phyloP scores from a whole-genome alignment of 2,888 invertebrate genomes.

The Caenorhabditis auriculariae region DNA sequence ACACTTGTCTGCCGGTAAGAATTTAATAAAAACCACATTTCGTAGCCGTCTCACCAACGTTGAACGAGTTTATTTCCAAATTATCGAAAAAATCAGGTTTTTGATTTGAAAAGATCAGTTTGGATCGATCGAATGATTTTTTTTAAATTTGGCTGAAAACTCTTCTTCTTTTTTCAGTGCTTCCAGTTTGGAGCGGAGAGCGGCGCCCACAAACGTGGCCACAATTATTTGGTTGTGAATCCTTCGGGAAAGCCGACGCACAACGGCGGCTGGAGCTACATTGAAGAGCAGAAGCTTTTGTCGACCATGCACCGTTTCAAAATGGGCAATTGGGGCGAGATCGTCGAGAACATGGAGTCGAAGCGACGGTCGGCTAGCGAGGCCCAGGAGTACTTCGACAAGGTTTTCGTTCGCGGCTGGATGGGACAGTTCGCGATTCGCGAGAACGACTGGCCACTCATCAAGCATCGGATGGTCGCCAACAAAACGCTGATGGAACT shows the following conservation, averaged over 20 bases:
- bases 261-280: slow-evolving; percentile 14
- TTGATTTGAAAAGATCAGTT: not conserved
- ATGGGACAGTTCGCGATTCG: slow-evolving; percentile 46
- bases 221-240: slow-evolving; percentile 43
- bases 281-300: slow-evolving; percentile 33
- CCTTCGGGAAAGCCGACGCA: slow-evolving; percentile 7
- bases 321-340: slow-evolving; percentile 44
- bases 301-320: slow-evolving; percentile 38
- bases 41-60: not conserved
- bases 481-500: slow-evolving; percentile 19
- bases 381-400: slow-evolving; percentile 40
- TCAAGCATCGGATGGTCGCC: slow-evolving; percentile 16
- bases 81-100: not conserved
- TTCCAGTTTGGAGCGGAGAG: slow-evolving; percentile 51
- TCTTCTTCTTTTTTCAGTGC: slow-evolving; percentile 47
- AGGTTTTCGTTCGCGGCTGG: slow-evolving; percentile 39
- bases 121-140: not conserved
- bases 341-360: slow-evolving; percentile 13
- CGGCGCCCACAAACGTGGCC: slow-evolving; percentile 44
- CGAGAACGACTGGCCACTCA: slow-evolving; percentile 23
- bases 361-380: not conserved
- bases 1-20: slow-evolving; percentile 24
- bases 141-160: not conserved
- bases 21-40: not conserved
- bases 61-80: not conserved